phyloP scores from a whole-genome alignment of 2,797 vertebrate genomes.

The Pseudomugil gertrudae region DNA sequence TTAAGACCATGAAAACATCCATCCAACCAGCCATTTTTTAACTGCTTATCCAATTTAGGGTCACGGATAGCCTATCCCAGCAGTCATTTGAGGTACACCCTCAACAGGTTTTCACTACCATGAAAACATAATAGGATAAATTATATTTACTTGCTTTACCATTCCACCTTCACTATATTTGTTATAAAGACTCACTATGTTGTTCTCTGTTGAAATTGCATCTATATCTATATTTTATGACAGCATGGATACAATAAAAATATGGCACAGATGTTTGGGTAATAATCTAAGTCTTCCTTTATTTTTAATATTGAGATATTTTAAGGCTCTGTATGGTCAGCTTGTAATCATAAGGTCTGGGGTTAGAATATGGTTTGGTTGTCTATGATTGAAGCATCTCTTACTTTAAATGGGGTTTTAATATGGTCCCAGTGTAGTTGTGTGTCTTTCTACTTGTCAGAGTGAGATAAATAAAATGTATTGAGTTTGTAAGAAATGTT shows the following conservation, averaged over 20 bases:
- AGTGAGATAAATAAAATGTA: neutral
- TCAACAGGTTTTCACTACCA: no score
- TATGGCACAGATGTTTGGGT: neutral
- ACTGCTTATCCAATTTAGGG: no score
- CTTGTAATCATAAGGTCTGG: constrained; percentile 6
- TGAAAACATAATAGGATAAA: no score
- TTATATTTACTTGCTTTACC: no score
- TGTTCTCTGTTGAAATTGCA: no score
- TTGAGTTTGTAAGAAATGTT: neutral
- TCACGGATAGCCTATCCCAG: no score
- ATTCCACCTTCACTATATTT: no score
- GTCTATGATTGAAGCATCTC: constrained; percentile 1
- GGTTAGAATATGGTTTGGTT: neutral
- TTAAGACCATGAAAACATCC: no score
- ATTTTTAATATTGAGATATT: constrained; percentile 5
- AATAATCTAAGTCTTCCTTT: neutral
- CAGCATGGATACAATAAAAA: constrained; percentile 2
- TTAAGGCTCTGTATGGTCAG: constrained; percentile 19
- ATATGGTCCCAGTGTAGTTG: neutral
- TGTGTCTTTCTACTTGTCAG: neutral
- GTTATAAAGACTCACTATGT: no score
- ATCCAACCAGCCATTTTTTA: no score
- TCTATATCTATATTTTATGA: constrained; percentile 2
- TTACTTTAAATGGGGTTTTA: constrained; percentile 4
- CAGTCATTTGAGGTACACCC: no score